A percentile compares a stretch with the other conserved stretches of the same genome.
These are phyloP conservation scores for Peromyscus leucopus DNA, from an alignment of 2,113 vertebrate genomes.

Conservation along the genomic window DNA sequence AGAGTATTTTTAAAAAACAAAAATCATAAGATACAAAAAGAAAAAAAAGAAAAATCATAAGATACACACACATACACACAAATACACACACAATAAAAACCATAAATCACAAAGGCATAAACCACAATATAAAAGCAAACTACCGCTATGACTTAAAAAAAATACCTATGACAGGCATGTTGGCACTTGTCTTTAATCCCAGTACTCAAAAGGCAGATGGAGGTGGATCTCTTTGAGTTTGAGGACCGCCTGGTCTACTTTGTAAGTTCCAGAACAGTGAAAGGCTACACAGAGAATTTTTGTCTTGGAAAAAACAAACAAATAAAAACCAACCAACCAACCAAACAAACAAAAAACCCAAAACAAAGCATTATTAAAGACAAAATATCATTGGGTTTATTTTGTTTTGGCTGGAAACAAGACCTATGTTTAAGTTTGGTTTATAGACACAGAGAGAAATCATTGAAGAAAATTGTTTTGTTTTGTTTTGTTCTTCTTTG, in stretches of 20 bases:
- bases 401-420: not conserved
- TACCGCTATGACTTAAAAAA: not conserved
- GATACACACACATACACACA: no score
- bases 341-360: no score
- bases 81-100: no score
- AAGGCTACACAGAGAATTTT: not conserved
- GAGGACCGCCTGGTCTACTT: not conserved
- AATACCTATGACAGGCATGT: not conserved
- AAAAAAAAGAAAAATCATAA: no score
- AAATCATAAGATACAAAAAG: no score
- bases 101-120: no score
- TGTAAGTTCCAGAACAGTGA: not conserved
- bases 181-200: no score
- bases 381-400: not conserved
- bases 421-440: not conserved
- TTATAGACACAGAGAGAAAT: not conserved
- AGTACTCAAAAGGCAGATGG: no score
- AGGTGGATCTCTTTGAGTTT: not conserved
- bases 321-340: not conserved
- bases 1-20: no score
- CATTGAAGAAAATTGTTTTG: not conserved
- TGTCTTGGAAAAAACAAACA: not conserved
- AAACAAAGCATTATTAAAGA: not conserved
- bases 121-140: no score
- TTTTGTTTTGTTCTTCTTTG: not conserved